Base-by-base conservation (phyloP, 2,888 invertebrate species). In the Drosophila bunnanda region DNA sequence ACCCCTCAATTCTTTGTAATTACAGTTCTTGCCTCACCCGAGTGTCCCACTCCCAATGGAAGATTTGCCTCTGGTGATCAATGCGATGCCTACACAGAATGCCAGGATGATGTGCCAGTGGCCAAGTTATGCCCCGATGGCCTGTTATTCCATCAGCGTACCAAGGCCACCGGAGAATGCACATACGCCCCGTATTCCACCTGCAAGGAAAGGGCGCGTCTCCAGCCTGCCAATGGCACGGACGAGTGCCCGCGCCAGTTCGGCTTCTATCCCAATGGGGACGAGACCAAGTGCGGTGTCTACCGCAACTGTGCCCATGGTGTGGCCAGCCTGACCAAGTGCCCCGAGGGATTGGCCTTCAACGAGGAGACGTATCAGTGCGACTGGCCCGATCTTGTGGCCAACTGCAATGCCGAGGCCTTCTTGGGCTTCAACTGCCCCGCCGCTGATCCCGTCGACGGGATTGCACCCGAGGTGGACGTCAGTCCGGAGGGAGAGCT, bases 321-420 rank as follows among this genome's bases (percentile, higher is more conserved):
- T 9, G 94, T 94, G 7, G 96, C 95, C 10, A 94, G 93, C 77
- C 92, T 95, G 50, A 95, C 96, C 89, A 94, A 95, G 72, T 97
- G 97, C 89, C 97, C 97, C 0, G 96, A 97, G 88, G 97, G 97
- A 22, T 93, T 97, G 43, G 97, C 97, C 15, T 97, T 95, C 92
- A 96, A 95, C 90, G 93, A 94, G 1, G 94, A 94, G 25, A 94
- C 93, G 3, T 96, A 96, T 89, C 94, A 96, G 55, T 97, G 97
- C 91, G 97, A 97, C 77, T 97, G 97, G 97, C 96, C 97, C 1
- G 97, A 97, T 93, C 94, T 96, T 89, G 97, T 96, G 0, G 91
- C 93, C 0, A 95, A 95, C 72, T 97, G 97, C 88, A 95, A 97
- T 89, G 95, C 96, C 55, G 97, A 96, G 94, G 95, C 96, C 1